Evolutionary conservation across 2,888 invertebrate genomes (phyloP).

Genomic region (Azorinus chamasolen): DNA sequence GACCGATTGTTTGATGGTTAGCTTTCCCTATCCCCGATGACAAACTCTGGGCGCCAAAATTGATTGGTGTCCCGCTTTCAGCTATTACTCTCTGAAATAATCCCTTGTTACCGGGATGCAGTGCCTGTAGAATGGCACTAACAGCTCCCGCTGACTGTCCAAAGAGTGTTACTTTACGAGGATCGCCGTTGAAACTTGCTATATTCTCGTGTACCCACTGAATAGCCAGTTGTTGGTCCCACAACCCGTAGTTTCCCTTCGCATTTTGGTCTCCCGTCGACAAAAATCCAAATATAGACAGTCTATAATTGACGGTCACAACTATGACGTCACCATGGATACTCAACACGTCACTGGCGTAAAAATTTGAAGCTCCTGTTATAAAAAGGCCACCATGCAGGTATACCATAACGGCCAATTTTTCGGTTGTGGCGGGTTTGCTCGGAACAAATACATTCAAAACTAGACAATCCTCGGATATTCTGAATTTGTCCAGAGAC

Average conservation of each 20-base stretch:
- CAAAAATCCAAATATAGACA: constrained; percentile 73
- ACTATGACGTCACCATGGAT: constrained; percentile 59
- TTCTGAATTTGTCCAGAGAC: neutral
- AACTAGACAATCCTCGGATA: constrained; percentile 57
- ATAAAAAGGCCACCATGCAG: constrained; percentile 59
- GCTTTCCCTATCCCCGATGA: neutral
- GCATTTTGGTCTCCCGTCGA: constrained; percentile 51
- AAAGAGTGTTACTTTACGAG: constrained; percentile 66
- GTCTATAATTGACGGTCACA: constrained; percentile 70
- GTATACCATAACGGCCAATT: constrained; percentile 51
- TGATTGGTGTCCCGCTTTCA: constrained; percentile 37
- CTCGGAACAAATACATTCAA: constrained; percentile 56
- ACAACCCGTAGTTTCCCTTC: constrained; percentile 74
- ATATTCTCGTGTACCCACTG: constrained; percentile 75
- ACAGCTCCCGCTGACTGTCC: constrained; percentile 76
- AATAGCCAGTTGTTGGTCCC: constrained; percentile 75
- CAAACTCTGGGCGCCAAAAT: constrained; percentile 6
- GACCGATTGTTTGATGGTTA: constrained; percentile 13
- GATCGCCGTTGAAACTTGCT: constrained; percentile 68
- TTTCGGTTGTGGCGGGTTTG: neutral
- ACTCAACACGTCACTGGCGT: constrained; percentile 37
- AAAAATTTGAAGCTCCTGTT: constrained; percentile 36
- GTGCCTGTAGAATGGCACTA: constrained; percentile 64
- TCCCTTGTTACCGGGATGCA: constrained; percentile 66
- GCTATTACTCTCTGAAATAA: constrained; percentile 67